A percentile compares a stretch with the other conserved stretches of the same genome.
phyloP scores from a whole-genome alignment of 2,797 vertebrate genomes.

The Siniperca undulata region DNA sequence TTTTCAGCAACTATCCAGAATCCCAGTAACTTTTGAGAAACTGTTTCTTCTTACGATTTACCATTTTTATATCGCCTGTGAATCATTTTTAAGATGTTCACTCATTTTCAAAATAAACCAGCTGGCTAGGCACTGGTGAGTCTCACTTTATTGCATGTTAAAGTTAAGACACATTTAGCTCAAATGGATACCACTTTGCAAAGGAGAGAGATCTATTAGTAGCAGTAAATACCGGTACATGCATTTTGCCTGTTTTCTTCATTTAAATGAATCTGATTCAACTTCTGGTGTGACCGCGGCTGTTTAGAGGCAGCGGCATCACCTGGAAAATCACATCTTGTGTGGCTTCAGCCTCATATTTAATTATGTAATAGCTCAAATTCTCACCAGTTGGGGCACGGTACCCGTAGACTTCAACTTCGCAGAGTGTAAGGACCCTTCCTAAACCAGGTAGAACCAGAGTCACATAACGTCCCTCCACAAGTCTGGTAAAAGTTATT shows the following conservation, averaged over 20 bases:
- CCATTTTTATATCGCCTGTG: too few relatives aligned
- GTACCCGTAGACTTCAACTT: constrained; percentile 65
- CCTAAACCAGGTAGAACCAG: constrained; percentile 3
- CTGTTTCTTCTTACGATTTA: background rate
- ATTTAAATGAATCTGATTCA: background rate
- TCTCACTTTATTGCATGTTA: background rate
- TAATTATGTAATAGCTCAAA: background rate
- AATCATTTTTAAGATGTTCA: too few relatives aligned
- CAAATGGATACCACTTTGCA: background rate
- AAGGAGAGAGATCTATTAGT: background rate
- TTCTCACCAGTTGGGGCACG: constrained; percentile 54
- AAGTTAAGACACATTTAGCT: background rate
- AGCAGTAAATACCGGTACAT: background rate
- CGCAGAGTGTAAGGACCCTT: constrained; percentile 27
- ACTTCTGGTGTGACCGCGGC: background rate
- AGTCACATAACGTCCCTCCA: constrained; percentile 57
- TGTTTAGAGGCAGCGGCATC: background rate
- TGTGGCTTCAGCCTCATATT: background rate
- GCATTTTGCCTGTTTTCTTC: fast-evolving
- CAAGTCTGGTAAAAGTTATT: background rate
- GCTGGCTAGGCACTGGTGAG: background rate
- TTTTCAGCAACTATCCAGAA: too few relatives aligned
- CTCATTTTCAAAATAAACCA: background rate
- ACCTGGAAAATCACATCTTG: background rate
- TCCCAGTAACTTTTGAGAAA: background rate